Conservation (phyloP, 2,113 vertebrate genomes). For the Theristicus caerulescens region DNA sequence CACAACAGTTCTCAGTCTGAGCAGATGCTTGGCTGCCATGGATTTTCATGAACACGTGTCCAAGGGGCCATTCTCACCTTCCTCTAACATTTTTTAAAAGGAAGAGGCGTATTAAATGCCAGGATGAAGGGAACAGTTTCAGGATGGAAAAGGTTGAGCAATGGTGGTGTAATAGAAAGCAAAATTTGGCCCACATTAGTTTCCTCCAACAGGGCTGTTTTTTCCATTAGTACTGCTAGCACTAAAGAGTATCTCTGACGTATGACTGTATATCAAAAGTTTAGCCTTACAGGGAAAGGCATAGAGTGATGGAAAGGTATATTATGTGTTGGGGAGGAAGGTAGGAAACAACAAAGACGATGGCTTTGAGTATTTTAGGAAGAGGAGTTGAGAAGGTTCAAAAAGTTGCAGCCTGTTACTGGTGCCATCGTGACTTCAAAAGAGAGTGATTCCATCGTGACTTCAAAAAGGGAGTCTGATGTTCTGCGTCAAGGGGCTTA, state of each 20-base stretch:
- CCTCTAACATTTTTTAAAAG: background rate
- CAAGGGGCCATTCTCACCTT: slow-evolving; percentile 25
- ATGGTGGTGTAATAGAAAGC: slow-evolving; percentile 46
- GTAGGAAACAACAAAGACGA: background rate
- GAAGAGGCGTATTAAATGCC: background rate
- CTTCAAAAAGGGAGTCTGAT: background rate
- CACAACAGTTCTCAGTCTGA: slow-evolving; percentile 12
- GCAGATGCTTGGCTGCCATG: background rate
- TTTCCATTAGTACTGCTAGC: background rate
- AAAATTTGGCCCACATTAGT: slow-evolving; percentile 13
- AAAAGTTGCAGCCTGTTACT: background rate
- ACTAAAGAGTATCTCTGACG: background rate
- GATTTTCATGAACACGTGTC: background rate
- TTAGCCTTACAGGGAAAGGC: background rate
- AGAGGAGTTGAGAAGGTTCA: background rate
- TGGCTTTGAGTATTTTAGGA: background rate
- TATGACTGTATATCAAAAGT: background rate
- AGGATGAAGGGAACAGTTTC: slow-evolving; percentile 10
- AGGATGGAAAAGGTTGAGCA: slow-evolving; percentile 43
- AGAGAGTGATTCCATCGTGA: background rate
- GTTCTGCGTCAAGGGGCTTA: background rate
- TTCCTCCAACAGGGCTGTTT: background rate
- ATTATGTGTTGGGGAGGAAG: background rate
- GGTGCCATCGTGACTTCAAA: background rate
- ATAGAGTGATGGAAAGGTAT: background rate